phyloP scores from a whole-genome alignment of 2,888 invertebrate species.

The Eilema sororculum region DNA sequence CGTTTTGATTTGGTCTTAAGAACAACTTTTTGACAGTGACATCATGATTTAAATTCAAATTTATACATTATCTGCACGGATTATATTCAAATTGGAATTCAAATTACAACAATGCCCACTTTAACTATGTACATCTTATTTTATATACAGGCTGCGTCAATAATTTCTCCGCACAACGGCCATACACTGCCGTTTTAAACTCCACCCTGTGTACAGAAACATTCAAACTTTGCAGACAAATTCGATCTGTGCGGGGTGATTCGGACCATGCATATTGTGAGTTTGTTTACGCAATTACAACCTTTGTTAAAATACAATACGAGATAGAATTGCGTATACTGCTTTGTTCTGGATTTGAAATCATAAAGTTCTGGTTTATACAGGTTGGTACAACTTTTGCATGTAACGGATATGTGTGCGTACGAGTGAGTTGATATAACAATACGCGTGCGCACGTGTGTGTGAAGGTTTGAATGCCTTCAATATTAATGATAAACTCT shows the following conservation, averaged over 20 bases:
- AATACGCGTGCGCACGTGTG: constrained; percentile 12
- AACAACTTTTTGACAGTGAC: constrained; percentile 9
- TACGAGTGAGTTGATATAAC: not conserved
- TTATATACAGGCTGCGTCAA: constrained; percentile 52
- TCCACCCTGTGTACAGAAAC: constrained; percentile 73
- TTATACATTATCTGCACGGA: constrained; percentile 16
- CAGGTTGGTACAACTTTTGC: constrained; percentile 35
- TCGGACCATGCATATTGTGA: constrained; percentile 67
- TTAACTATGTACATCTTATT: constrained; percentile 19
- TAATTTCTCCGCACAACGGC: constrained; percentile 60
- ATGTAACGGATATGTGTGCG: constrained; percentile 26
- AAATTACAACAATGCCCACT: constrained; percentile 31
- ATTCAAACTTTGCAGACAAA: constrained; percentile 87
- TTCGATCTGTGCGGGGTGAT: constrained; percentile 78
- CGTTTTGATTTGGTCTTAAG: not conserved
- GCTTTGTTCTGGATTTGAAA: constrained; percentile 37
- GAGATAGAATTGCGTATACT: constrained; percentile 44
- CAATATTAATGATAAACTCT: no score
- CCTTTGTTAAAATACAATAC: constrained; percentile 53
- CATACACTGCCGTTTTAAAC: constrained; percentile 70
- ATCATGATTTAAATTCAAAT: constrained; percentile 27
- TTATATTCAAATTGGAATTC: constrained; percentile 19
- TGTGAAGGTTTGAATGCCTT: no score
- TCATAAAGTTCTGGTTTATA: constrained; percentile 52
- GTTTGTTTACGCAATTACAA: constrained; percentile 54